phyloP scores from a whole-genome alignment of 2,797 vertebrate species.

The Pseudomugil gertrudae region DNA sequence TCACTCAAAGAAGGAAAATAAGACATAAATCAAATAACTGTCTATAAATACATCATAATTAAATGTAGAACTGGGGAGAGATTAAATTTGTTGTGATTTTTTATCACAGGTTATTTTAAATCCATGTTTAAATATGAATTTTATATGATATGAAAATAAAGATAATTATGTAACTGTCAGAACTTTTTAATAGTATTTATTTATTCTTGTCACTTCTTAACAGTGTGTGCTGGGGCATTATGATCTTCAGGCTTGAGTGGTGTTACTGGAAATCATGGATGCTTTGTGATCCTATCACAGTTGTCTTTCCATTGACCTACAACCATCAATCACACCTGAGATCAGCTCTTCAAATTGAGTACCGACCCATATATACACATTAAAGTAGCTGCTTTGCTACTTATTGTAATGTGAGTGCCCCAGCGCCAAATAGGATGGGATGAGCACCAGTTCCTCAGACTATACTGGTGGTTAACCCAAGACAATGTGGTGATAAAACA shows the following conservation, averaged over 20 bases:
- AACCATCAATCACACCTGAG: constrained; percentile 45
- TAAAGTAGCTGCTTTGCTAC: constrained; percentile 4
- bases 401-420: neutral
- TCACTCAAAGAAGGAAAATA: constrained; percentile 8
- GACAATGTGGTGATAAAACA: neutral
- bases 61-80: neutral
- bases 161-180: neutral
- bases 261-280: constrained; percentile 34
- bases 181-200: neutral
- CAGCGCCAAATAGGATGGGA: neutral
- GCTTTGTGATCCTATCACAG: constrained; percentile 48
- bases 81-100: too few relatives aligned
- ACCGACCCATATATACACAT: constrained; percentile 14
- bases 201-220: neutral
- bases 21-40: neutral
- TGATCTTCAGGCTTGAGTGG: neutral
- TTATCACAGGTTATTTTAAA: too few relatives aligned
- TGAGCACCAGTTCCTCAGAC: neutral
- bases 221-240: neutral
- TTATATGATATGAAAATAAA: too few relatives aligned
- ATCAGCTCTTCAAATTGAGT: constrained; percentile 22
- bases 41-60: neutral
- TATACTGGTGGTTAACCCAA: neutral
- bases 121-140: too few relatives aligned
- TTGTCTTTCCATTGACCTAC: constrained; percentile 58